Percentiles rank a stretch among this genome's conserved stretches.
Conservation (phyloP, 2,888 invertebrate genomes). For the Tenthredo amoena region DNA sequence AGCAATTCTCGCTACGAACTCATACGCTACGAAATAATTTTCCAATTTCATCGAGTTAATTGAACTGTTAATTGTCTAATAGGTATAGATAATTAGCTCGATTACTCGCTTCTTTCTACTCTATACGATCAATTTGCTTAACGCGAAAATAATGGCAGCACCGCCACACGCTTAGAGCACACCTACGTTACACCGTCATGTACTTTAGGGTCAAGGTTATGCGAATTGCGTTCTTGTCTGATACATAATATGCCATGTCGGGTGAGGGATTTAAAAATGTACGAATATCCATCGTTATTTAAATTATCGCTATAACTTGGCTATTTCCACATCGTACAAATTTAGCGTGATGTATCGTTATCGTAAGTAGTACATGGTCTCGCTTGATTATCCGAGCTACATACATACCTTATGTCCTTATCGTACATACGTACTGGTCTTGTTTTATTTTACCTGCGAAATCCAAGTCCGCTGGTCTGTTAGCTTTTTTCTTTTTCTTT, state of each 20-base stretch:
- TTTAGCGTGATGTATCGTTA: background rate
- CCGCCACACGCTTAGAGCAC: background rate
- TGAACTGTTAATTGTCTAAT: background rate
- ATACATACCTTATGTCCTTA: background rate
- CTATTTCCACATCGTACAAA: background rate
- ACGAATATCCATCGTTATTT: background rate
- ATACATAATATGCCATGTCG: background rate
- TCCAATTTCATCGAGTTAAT: background rate
- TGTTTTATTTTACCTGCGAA: background rate
- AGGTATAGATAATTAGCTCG: background rate
- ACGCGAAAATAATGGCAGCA: conserved; percentile 28
- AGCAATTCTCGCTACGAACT: background rate
- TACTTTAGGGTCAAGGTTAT: conserved; percentile 24
- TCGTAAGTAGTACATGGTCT: background rate
- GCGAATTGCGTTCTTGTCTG: conserved; percentile 8
- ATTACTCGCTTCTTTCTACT: background rate
- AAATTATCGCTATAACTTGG: background rate
- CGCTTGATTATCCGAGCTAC: background rate
- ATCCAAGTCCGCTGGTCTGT: background rate
- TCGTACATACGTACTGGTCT: background rate
- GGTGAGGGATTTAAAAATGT: background rate
- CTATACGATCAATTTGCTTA: conserved; percentile 24
- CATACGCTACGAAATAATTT: background rate
- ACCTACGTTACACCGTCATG: background rate
- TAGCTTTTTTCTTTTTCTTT: background rate